Evolutionary conservation across 2,113 vertebrate genomes (phyloP), one percentile per base, ranked within the genome.

Genomic region (Nerophis lumbriciformis): DNA sequence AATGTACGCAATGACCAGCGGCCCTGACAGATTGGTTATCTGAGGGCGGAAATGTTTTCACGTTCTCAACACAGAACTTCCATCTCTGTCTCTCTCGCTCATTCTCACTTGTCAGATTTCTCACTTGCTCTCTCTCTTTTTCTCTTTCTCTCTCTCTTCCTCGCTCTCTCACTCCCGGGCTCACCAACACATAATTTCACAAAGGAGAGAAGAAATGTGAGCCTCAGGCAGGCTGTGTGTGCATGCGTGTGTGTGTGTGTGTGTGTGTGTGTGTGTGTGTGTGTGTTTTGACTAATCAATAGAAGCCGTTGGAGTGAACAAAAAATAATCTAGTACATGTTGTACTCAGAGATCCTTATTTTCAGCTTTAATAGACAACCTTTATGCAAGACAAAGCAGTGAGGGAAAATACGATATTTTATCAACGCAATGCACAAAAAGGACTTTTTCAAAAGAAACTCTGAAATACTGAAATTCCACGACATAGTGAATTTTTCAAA

Each of bases 171-270:
- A 54, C 63, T 78, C 73, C 61, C 84, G 71, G 66, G 69, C 81
- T 78, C 73, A 66, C 66, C 61, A 16, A 83, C 85, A 83, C 80
- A 77, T 79, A 72, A 80, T 78, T 79, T 83, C 67, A 74, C 74
- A 70, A 72, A 75, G 68, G 65, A 48, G 72, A 70, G 66, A 79
- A 78, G 71, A 73, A 81, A 68, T 68, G 63, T 65, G 72, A 71
- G 72, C 75, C 14, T 48, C 68, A 36, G 82, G 73, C 68, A 50
- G 53, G 65, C 66, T 63, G 45, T 55, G 73, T 68, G 53, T 68
- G 63, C 70, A 65, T 57, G 6, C 50, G 38, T n/a, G 53, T 56
- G 36, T 55, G 53, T 16, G 36, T 48, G 57, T 10, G 9, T 51
- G 65, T 61, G 48, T 49, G 48, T n/a, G 48, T 3, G 48, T 49